Evolutionary conservation across 2,797 vertebrate genomes (phyloP).

Genomic region (Argyrosomus regius): DNA sequence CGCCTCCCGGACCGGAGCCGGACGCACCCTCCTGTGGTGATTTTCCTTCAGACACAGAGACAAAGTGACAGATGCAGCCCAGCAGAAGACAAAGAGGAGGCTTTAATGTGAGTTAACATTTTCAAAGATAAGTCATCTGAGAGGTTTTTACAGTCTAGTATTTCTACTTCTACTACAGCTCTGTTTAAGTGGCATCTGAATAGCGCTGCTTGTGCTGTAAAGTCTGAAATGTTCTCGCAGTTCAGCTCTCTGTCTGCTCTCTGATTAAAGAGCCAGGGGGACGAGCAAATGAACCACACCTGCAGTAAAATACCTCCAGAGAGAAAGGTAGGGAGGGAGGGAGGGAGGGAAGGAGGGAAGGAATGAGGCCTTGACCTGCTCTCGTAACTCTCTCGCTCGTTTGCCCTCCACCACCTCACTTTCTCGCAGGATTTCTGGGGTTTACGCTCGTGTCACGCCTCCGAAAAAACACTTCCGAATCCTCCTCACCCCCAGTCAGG

Average conservation of each 20-base stretch:
- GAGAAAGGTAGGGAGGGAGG: background rate
- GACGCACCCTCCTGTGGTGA: background rate
- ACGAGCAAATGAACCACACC: conserved; percentile 33
- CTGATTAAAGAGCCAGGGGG: conserved; percentile 35
- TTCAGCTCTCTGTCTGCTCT: background rate
- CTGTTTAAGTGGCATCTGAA: background rate
- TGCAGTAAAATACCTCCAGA: conserved; percentile 45
- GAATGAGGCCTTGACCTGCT: conserved; percentile 24
- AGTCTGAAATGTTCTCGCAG: conserved; percentile 28
- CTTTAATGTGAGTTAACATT: background rate
- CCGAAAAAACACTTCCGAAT: conserved; percentile 11
- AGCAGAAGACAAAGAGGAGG: background rate
- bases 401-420: conserved; percentile 38
- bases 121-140: background rate
- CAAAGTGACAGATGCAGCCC: background rate
- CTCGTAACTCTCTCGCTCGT: background rate
- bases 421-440: conserved; percentile 42
- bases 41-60: conserved; percentile 17
- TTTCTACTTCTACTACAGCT: background rate
- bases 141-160: background rate
- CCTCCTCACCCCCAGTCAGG: background rate
- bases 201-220: background rate
- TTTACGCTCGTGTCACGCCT: conserved; percentile 44
- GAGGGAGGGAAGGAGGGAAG: background rate
- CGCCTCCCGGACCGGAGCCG: background rate